Evolutionary conservation across 2,113 vertebrate genomes (phyloP).

Genomic region (Acrocephalus arundinaceus): DNA sequence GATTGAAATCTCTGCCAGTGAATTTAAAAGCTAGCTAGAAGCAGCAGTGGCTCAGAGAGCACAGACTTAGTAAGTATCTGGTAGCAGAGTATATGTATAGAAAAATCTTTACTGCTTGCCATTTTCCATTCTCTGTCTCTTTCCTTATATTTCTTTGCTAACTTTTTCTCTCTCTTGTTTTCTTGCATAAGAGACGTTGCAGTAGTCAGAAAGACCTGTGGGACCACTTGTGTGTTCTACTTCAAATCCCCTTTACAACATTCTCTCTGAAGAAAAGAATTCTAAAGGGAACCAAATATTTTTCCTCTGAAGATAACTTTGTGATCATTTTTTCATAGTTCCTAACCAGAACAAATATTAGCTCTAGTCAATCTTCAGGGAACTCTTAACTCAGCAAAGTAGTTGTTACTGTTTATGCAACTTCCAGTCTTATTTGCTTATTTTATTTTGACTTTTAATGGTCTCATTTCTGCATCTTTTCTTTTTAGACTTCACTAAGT

Average conservation of each 20-base stretch:
- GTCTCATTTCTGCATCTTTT: background rate
- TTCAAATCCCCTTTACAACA: background rate
- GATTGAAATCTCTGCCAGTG: background rate
- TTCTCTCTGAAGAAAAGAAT: background rate
- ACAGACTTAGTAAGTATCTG: background rate
- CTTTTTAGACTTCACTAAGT: background rate
- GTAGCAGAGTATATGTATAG: background rate
- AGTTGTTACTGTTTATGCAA: background rate
- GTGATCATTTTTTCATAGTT: background rate
- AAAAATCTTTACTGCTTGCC: background rate
- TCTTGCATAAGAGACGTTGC: background rate
- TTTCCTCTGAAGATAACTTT: background rate
- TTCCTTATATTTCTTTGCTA: background rate
- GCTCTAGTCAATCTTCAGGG: background rate
- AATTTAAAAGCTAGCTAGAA: background rate
- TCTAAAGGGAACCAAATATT: background rate
- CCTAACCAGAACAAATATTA: background rate
- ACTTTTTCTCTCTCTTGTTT: background rate
- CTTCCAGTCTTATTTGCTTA: background rate
- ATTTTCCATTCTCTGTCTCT: background rate
- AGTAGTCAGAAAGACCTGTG: background rate
- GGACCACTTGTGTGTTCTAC: background rate
- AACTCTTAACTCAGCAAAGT: background rate
- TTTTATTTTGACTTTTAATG: background rate
- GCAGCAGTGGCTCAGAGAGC: background rate